Conservation (phyloP, 2,888 invertebrate genomes). For the Ochropleura leucogaster region DNA sequence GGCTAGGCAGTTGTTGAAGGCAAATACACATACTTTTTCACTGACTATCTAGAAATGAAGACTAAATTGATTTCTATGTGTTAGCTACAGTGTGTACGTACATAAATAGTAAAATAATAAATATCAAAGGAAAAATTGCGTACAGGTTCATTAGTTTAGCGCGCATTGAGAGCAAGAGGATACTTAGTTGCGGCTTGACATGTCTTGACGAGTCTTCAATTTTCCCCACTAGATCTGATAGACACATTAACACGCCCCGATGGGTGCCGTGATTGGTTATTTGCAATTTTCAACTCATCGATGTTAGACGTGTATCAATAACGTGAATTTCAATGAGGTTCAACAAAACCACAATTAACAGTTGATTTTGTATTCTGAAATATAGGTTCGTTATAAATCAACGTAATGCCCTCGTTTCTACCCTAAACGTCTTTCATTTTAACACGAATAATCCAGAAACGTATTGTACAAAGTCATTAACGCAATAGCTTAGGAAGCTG, state of each 20-base stretch:
- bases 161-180: background rate
- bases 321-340: conserved; percentile 15
- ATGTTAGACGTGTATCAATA: background rate
- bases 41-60: too few relatives aligned
- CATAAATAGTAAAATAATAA: background rate
- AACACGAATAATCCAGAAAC: conserved; percentile 8
- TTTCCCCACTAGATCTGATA: background rate
- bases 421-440: background rate
- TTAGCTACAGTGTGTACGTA: too few relatives aligned
- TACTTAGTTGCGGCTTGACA: background rate
- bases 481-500: conserved; percentile 21
- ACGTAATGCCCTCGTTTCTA: background rate
- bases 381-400: conserved; percentile 2
- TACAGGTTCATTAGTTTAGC: background rate
- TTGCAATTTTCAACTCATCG: conserved; percentile 7
- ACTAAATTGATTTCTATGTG: too few relatives aligned
- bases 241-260: conserved; percentile 26
- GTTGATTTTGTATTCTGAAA: conserved; percentile 6
- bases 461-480: conserved; percentile 45
- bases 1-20: too few relatives aligned
- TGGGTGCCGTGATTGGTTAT: conserved; percentile 14
- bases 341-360: background rate
- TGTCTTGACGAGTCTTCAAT: background rate
- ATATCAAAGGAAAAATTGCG: background rate
- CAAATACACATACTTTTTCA: too few relatives aligned